Evolutionary conservation across 1,140 invertebrate genomes (phyloP).

Genomic region (Drosophila lini): DNA sequence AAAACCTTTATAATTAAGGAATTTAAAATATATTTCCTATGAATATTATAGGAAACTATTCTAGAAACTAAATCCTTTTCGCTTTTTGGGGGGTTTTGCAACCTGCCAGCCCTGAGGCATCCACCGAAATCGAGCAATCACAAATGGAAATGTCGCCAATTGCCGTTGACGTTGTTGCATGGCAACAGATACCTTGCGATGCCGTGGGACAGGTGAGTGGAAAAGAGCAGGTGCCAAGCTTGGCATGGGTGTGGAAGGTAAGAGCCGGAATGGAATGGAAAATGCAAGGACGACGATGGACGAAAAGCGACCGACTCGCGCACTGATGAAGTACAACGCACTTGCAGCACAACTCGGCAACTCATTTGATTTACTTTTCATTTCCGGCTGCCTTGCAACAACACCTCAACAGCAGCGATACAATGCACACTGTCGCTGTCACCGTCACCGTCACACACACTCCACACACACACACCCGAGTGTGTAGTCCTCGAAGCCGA

Average conservation of each 20-base stretch:
- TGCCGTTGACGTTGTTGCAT: constrained; percentile 42
- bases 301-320: constrained; percentile 25
- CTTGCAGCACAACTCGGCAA: constrained; percentile 48
- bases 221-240: neutral
- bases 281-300: constrained; percentile 19
- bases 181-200: constrained; percentile 26
- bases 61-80: neutral
- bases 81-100: neutral
- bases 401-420: constrained; percentile 52
- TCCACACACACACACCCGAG: constrained; percentile 20
- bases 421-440: constrained; percentile 42
- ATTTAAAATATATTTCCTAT: neutral
- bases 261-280: neutral
- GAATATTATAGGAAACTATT: neutral
- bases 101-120: constrained; percentile 1
- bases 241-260: neutral
- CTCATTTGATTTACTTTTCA: constrained; percentile 84
- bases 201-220: constrained; percentile 14
- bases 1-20: too few relatives aligned
- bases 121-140: constrained; percentile 54
- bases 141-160: constrained; percentile 61
- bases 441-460: constrained; percentile 23
- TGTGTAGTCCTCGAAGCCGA: constrained; percentile 56
- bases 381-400: constrained; percentile 72
- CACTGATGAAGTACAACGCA: constrained; percentile 69